Conservation (phyloP, 2,888 invertebrate species). For the Resseliella maxima region DNA sequence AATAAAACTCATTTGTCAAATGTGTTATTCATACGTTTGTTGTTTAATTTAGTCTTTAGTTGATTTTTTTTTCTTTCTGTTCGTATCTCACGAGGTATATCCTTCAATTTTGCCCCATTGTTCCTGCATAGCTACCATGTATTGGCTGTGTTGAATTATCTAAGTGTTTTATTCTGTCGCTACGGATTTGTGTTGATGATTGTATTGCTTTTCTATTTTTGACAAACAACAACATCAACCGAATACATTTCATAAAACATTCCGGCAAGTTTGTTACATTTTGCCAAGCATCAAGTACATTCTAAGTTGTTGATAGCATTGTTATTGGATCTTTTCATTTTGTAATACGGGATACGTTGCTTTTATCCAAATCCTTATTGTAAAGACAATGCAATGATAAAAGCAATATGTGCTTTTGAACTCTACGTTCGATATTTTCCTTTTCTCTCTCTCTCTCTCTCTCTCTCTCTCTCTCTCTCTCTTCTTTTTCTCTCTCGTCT, state of each 20-base stretch:
- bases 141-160: neutral
- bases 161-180: neutral
- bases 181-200: neutral
- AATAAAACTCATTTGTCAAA: neutral
- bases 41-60: neutral
- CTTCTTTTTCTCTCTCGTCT: neutral
- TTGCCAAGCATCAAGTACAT: neutral
- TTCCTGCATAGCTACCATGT: neutral
- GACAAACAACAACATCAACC: too few relatives aligned
- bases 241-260: neutral
- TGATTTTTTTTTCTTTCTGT: neutral
- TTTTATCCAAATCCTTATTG: conserved; percentile 2
- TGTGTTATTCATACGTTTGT: neutral
- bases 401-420: neutral
- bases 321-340: neutral
- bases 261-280: neutral
- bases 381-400: neutral
- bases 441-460: neutral
- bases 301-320: neutral
- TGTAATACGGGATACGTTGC: neutral
- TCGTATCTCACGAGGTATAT: neutral
- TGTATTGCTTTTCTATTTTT: neutral
- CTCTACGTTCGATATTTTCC: neutral
- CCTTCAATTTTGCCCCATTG: neutral
- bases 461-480: neutral